Evolutionary conservation across 2,888 invertebrate genomes (phyloP).

Genomic region (Meganola albula): DNA sequence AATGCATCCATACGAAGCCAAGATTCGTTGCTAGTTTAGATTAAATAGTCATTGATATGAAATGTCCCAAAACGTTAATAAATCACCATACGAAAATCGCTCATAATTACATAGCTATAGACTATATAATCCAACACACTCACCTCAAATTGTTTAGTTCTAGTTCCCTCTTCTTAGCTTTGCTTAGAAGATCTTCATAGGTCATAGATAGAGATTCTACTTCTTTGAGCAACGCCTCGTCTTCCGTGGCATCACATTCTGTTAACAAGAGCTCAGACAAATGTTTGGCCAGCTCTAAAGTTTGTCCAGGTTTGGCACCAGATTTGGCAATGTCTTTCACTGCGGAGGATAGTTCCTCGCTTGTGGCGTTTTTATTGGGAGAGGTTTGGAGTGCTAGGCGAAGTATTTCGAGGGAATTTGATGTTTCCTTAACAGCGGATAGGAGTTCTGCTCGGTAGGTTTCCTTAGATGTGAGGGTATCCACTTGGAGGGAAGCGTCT

Average conservation of each 20-base stretch:
- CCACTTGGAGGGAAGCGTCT: conserved; percentile 88
- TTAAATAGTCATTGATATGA: conserved; percentile 24
- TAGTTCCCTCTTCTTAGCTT: conserved; percentile 85
- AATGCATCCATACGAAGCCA: no score
- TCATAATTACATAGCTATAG: conserved; percentile 21
- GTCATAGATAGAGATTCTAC: conserved; percentile 81
- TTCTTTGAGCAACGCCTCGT: conserved; percentile 81
- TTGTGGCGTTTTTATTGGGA: conserved; percentile 68
- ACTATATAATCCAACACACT: conserved; percentile 35
- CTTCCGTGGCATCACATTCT: conserved; percentile 83
- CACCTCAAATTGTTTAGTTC: conserved; percentile 88
- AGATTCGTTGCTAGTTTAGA: no score
- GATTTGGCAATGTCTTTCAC: conserved; percentile 86
- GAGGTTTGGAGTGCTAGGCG: conserved; percentile 71
- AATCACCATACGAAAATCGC: conserved; percentile 24
- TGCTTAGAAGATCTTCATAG: conserved; percentile 82
- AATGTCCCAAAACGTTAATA: conserved; percentile 26
- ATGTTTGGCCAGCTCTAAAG: conserved; percentile 88
- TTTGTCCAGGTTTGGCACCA: conserved; percentile 87
- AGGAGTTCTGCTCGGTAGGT: conserved; percentile 87
- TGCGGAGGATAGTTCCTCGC: conserved; percentile 78
- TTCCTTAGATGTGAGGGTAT: conserved; percentile 89
- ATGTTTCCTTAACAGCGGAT: conserved; percentile 85
- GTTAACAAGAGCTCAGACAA: conserved; percentile 84
- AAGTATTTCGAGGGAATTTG: conserved; percentile 80